A percentile compares a stretch with the other conserved stretches of the same genome.
Evolutionary conservation across 2,113 vertebrate species (phyloP).

Genomic region (Odocoileus hemionus): DNA sequence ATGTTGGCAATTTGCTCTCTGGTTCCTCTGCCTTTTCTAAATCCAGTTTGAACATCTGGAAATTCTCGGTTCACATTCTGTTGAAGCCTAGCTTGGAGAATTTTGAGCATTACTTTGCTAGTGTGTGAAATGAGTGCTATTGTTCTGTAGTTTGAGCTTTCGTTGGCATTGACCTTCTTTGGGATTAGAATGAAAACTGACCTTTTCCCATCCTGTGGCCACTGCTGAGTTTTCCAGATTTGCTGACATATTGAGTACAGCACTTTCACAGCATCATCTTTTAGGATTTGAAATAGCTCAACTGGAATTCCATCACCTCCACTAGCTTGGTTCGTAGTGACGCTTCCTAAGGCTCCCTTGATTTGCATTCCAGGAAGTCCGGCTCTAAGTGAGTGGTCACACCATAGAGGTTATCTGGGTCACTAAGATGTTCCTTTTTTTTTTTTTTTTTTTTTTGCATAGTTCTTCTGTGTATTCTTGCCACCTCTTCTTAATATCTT

Average conservation of each 20-base stretch:
- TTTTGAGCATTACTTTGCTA: neutral
- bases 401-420: neutral
- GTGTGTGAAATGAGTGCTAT: neutral
- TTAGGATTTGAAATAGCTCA: neutral
- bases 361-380: neutral
- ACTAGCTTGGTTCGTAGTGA: neutral
- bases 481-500: neutral
- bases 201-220: neutral
- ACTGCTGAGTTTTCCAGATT: neutral
- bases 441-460: neutral
- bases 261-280: neutral
- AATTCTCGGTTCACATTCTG: rapidly evolving
- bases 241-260: neutral
- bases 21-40: neutral
- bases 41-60: neutral
- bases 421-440: neutral
- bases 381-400: neutral
- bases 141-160: neutral
- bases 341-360: neutral
- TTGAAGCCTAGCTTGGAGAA: neutral
- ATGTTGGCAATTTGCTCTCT: neutral
- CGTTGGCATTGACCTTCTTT: neutral
- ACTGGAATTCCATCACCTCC: neutral
- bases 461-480: neutral
- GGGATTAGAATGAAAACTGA: neutral